Percentiles rank a stretch among this genome's conserved stretches.
These are phyloP conservation scores for Rotaria macrura DNA, from an alignment of 2,888 invertebrate species.

Conservation along the genomic window DNA sequence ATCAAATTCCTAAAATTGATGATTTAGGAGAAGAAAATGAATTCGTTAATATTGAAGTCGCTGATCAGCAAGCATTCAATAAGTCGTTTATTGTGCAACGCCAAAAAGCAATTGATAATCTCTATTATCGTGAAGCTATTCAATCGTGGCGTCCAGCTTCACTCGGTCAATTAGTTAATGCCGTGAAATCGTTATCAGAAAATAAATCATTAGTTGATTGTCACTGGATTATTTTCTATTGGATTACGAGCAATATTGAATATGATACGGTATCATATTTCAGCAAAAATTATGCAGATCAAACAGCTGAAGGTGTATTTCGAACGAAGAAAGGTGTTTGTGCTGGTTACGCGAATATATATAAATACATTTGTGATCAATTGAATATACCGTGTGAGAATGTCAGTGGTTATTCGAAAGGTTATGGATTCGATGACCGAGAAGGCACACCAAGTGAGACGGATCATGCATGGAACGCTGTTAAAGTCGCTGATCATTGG, in stretches of 20 bases:
- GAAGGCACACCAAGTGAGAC: not conserved
- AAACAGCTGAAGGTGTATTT: slow-evolving; percentile 16
- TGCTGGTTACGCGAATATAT: slow-evolving; percentile 22
- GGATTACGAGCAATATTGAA: slow-evolving; percentile 20
- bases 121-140: not conserved
- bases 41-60: not conserved
- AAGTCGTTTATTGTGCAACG: not conserved
- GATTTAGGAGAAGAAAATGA: not conserved
- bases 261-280: slow-evolving; percentile 2
- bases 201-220: not conserved
- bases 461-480: slow-evolving; percentile 31
- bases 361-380: not conserved
- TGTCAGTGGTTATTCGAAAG: slow-evolving; percentile 23
- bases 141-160: not conserved
- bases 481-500: slow-evolving; percentile 23
- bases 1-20: no score
- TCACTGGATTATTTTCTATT: not conserved
- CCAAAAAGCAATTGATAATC: not conserved
- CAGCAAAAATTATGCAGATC: not conserved
- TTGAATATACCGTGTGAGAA: slow-evolving; percentile 13
- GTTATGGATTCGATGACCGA: not conserved
- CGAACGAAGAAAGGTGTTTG: slow-evolving; percentile 22
- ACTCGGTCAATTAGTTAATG: not conserved
- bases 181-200: not conserved
- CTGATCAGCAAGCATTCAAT: not conserved